Conservation (phyloP, 2,888 invertebrate species). For the Pseudanteris insignis region DNA sequence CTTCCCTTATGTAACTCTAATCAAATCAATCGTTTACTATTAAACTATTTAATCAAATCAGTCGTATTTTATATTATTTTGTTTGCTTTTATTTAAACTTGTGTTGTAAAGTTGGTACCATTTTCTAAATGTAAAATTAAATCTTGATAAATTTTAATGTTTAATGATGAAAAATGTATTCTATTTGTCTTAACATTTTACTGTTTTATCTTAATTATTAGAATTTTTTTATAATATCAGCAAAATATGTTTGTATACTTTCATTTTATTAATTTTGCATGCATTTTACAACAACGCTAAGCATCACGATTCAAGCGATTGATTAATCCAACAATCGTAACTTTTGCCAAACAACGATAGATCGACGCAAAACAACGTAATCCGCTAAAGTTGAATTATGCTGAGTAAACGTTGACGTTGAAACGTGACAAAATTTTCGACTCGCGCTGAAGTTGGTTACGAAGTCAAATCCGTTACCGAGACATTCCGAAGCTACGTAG, state of each 20-base stretch:
- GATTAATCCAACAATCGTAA: constrained; percentile 10
- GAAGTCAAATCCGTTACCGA: neutral
- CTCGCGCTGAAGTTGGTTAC: constrained; percentile 2
- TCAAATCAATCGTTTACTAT: constrained; percentile 36
- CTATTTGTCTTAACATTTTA: no score
- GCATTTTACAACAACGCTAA: neutral
- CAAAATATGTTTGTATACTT: no score
- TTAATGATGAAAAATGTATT: no score
- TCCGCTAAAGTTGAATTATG: constrained; percentile 3
- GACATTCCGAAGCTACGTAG: no score
- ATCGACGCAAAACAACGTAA: constrained; percentile 8
- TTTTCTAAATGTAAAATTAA: constrained; percentile 2
- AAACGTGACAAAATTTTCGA: constrained; percentile 13
- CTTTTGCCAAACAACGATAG: constrained; percentile 3
- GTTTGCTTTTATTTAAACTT: no score
- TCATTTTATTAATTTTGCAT: no score
- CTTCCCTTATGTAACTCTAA: constrained; percentile 32
- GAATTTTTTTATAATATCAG: no score
- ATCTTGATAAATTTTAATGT: no score
- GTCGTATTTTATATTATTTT: constrained; percentile 6
- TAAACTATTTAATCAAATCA: constrained; percentile 2
- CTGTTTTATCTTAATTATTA: no score
- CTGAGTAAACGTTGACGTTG: constrained; percentile 13
- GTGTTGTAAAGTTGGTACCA: no score
- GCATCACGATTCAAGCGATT: neutral